Evolutionary conservation across 2,888 invertebrate genomes (phyloP), one percentile per base, ranked within the genome.

Genomic region (Autographa pulchrina): DNA sequence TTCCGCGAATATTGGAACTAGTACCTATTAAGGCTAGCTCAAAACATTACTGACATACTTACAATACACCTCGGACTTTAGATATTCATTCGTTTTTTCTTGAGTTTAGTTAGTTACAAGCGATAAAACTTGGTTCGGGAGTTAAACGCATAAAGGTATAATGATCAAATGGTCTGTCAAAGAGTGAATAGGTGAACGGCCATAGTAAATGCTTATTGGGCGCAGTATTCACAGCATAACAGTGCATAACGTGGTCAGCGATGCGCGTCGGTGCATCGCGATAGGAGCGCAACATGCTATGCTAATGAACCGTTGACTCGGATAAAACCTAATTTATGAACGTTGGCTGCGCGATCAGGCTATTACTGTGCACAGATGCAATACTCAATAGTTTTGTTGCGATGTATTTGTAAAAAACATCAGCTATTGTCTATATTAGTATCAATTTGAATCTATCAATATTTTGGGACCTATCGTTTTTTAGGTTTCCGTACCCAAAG

Each of bases 281-380:
- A 92, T 93, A 93, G 85, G 82, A 85, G 86, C 84, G 87, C 90
- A 90, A 87, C 91, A 89, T 87, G 90, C 87, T 86, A 85, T 86
- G 91, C 90, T 94, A 93, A 94, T 93, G 93, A 93, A 91, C 89
- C 88, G 87, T 81, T 79, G 86, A 86, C 89, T 89, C 90, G 88
- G 93, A 93, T 93, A 92, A 92, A 90, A 88, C 86, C 86, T 89
- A 88, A 93, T 93, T 92, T 93, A 94, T 89, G 87, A 79, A 76
- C 85, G 80, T 78, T 87, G 80, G 81, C 70, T 67, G 77, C 82
- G 73, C 80, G 69, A 70, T 87, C 87, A 75, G 78, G 81, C 78
- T 80, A 78, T 68, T 73, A 64, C 62, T 41, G 69, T 78, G 68
- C 74, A 81, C 76, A 82, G 70, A 72, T 67, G 75, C 73, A 32